Conservation (phyloP, 2,797 vertebrate genomes). For the Rhincodon typus region DNA sequence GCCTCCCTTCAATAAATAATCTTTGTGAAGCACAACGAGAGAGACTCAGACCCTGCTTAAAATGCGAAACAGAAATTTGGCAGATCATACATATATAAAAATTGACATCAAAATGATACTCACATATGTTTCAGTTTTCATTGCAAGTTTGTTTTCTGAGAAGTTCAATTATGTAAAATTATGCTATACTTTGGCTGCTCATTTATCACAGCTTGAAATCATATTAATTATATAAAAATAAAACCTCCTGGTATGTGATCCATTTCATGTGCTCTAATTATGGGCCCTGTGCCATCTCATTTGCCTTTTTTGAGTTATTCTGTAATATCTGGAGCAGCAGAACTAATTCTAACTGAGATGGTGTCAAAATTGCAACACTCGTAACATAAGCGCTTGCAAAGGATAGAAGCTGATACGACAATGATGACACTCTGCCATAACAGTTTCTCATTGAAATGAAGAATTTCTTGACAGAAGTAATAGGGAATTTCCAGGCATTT, state of each 20-base stretch:
- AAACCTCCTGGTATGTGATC: not conserved
- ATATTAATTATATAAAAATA: not conserved
- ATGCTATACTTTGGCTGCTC: not conserved
- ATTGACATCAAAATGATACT: not conserved
- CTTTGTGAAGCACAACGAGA: no score
- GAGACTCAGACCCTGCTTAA: not conserved
- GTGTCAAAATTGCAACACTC: constrained; percentile 11
- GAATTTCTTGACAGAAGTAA: not conserved
- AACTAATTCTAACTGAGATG: not conserved
- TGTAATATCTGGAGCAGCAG: not conserved
- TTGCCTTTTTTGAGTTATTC: constrained; percentile 14
- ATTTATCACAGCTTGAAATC: constrained; percentile 14
- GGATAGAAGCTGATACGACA: not conserved
- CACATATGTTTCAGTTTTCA: not conserved
- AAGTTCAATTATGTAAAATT: not conserved
- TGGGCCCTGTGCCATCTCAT: not conserved
- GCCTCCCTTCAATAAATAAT: not conserved
- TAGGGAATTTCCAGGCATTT: not conserved
- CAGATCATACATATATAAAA: not conserved
- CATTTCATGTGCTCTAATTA: constrained; percentile 23
- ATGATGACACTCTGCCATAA: not conserved
- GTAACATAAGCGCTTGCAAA: not conserved
- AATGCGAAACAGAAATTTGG: not conserved
- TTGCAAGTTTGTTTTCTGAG: not conserved
- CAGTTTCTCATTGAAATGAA: not conserved